Evolutionary conservation across 1,140 invertebrate genomes (phyloP).

Genomic region (Campoletis sonorensis): DNA sequence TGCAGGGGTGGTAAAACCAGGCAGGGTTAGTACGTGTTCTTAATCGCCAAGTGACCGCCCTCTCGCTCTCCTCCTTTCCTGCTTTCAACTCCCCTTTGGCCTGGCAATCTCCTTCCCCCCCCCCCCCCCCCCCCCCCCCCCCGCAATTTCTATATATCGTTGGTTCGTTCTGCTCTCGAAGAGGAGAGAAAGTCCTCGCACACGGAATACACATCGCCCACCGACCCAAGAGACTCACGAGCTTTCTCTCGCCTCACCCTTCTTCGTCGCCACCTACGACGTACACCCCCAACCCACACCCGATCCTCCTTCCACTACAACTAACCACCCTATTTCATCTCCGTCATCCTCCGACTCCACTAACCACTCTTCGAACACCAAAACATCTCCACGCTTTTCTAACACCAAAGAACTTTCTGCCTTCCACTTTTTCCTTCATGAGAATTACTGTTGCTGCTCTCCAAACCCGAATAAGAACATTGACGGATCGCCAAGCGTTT

Average conservation of each 20-base stretch:
- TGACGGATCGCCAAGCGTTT: constrained; percentile 21
- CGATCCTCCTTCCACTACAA: background rate
- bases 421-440: background rate
- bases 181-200: constrained; percentile 30
- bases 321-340: constrained; percentile 43
- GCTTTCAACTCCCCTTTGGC: constrained; percentile 58
- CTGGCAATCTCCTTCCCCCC: constrained; percentile 37
- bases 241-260: constrained; percentile 45
- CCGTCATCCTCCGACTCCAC: constrained; percentile 6
- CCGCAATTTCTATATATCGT: constrained; percentile 38
- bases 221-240: constrained; percentile 40
- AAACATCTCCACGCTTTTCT: constrained; percentile 52
- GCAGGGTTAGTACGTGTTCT: constrained; percentile 77
- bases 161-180: constrained; percentile 22
- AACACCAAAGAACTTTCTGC: background rate
- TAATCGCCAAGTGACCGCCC: constrained; percentile 78
- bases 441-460: background rate
- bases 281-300: constrained; percentile 27
- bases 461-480: background rate
- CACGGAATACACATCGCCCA: background rate
- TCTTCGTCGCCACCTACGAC: constrained; percentile 22
- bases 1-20: constrained; percentile 74
- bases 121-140: constrained; percentile 50
- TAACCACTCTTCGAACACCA: constrained; percentile 52
- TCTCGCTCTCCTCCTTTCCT: constrained; percentile 66